Evolutionary conservation across 2,888 invertebrate genomes (phyloP), one percentile per base, ranked within the genome.

Genomic region (Colostygia pectinataria): DNA sequence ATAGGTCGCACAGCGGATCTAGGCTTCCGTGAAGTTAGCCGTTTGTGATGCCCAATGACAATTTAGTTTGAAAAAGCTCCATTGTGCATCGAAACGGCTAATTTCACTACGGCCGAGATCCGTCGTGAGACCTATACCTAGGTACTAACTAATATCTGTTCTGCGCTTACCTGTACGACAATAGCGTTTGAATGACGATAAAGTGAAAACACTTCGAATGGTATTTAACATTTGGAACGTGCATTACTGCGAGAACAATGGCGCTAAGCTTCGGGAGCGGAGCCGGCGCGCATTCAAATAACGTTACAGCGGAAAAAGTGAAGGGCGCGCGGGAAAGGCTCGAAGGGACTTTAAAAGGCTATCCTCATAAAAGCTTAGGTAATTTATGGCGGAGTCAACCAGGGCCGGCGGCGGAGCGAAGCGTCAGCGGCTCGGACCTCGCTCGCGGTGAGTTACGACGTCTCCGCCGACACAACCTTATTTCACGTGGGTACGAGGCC

Each of bases 361-460:
- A 67, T 65, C 56, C 67, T 68, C 65, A 63, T 71, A 66, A 65
- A 69, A 70, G 63, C 58, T 58, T 64, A 63, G 6, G n/a, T n/a
- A n/a, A n/a, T n/a, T n/a, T 18, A 20, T 28, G 28, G 12, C 12
- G 23, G 18, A 31, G n/a, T n/a, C n/a, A n/a, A n/a, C n/a, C 15
- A n/a, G 9, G 10, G 25, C 4, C 15, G 15, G 25, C 36, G 9
- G 36, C 13, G n/a, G n/a, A n/a, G n/a, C 14, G 14, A 8, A 1
- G 27, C 27, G 27, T 27, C 32, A 15, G 15, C n/a, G n/a, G n/a
- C n/a, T 31, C 32, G 32, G 18, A 8, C 4, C 9, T 5, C 9
- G 13, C n/a, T 12, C 4, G n/a, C 13, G n/a, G 10, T 2, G 14
- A 20, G 33, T 9, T 9, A 9, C 5, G 32, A 32, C 6, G 20